Conservation (phyloP, 1,140 invertebrate genomes). For the Cotesia typhae region DNA sequence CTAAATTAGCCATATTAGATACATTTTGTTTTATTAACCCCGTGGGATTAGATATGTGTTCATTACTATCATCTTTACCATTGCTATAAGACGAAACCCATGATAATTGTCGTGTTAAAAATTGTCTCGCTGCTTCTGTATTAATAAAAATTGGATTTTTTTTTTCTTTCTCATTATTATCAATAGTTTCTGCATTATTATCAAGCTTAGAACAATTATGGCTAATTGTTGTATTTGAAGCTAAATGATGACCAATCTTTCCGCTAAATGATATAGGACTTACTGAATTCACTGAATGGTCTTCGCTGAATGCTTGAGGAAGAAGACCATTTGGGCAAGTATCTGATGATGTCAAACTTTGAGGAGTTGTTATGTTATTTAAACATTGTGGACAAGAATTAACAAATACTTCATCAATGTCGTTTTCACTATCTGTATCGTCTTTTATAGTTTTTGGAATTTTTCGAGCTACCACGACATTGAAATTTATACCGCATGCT, state of each 20-base stretch:
- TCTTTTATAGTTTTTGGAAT: slow-evolving; percentile 65
- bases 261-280: slow-evolving; percentile 64
- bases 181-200: slow-evolving; percentile 48
- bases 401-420: slow-evolving; percentile 71
- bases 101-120: slow-evolving; percentile 75
- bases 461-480: slow-evolving; percentile 73
- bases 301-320: slow-evolving; percentile 67
- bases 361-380: slow-evolving; percentile 54
- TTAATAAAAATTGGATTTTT: slow-evolving; percentile 77
- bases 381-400: slow-evolving; percentile 73
- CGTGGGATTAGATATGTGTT: slow-evolving; percentile 62
- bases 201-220: slow-evolving; percentile 39
- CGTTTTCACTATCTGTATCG: slow-evolving; percentile 70
- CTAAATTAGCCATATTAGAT: slow-evolving; percentile 77
- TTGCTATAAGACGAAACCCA: slow-evolving; percentile 72
- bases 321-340: slow-evolving; percentile 62
- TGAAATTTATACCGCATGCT: slow-evolving; percentile 75
- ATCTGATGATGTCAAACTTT: slow-evolving; percentile 62
- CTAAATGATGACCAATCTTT: slow-evolving; percentile 52
- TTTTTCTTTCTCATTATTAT: slow-evolving; percentile 66
- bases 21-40: slow-evolving; percentile 77
- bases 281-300: slow-evolving; percentile 62
- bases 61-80: slow-evolving; percentile 70
- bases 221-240: slow-evolving; percentile 42
- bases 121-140: slow-evolving; percentile 76